Evolutionary conservation across 2,888 invertebrate genomes (phyloP).

Genomic region (Melanargia galathea): DNA sequence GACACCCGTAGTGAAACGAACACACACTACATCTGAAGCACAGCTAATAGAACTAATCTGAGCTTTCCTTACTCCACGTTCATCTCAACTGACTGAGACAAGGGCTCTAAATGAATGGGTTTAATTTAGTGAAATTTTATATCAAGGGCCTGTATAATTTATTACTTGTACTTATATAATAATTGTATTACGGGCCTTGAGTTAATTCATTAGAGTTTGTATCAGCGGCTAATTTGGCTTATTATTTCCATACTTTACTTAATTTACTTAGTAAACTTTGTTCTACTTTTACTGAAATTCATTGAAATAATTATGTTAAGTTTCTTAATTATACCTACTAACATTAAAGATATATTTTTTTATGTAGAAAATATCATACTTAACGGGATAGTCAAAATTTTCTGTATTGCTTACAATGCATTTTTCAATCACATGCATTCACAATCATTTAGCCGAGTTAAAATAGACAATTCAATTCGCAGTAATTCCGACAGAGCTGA

Average conservation of each 20-base stretch:
- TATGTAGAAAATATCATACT: no score
- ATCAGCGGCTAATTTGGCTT: slow-evolving; percentile 37
- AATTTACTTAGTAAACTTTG: slow-evolving; percentile 32
- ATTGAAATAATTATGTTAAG: no score
- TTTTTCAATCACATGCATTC: no score
- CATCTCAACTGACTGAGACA: slow-evolving; percentile 66
- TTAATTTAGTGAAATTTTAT: slow-evolving; percentile 63
- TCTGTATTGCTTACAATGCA: no score
- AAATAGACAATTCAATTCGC: no score
- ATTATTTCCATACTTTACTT: slow-evolving; percentile 33
- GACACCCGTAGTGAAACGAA: no score
- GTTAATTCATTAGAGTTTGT: slow-evolving; percentile 39
- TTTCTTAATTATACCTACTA: no score
- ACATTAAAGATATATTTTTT: no score
- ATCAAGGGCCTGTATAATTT: slow-evolving; percentile 44
- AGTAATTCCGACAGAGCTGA: no score
- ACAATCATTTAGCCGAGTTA: no score
- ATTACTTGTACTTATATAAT: slow-evolving; percentile 40
- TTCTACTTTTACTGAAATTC: not conserved
- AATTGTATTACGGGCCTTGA: slow-evolving; percentile 40
- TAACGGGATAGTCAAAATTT: no score
- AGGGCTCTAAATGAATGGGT: slow-evolving; percentile 69
- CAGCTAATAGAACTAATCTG: slow-evolving; percentile 29
- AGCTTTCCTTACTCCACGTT: slow-evolving; percentile 48
- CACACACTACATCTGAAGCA: not conserved